phyloP scores from a whole-genome alignment of 1,140 invertebrate genomes.

The Onthophagus taurus region DNA sequence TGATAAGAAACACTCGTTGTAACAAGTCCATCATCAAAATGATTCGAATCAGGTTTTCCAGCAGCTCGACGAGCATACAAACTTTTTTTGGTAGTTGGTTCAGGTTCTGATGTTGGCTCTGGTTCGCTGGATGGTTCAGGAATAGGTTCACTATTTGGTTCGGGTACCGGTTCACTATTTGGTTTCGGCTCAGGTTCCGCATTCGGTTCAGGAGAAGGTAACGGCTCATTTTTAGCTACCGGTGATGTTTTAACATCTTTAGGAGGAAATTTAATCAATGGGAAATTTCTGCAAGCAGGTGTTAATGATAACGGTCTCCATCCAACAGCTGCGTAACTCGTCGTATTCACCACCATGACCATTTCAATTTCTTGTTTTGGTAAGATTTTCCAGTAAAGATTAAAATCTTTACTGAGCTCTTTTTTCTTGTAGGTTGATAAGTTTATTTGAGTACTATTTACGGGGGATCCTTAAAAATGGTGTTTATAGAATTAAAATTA shows the following conservation, averaged over 20 bases:
- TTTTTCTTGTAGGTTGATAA: constrained; percentile 56
- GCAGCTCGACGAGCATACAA: constrained; percentile 39
- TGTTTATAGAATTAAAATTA: neutral
- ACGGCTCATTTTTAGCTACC: constrained; percentile 37
- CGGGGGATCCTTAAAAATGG: constrained; percentile 47
- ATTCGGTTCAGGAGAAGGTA: constrained; percentile 29
- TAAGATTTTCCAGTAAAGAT: constrained; percentile 74
- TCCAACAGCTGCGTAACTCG: constrained; percentile 76
- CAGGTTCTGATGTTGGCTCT: constrained; percentile 17
- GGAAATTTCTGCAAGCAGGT: constrained; percentile 66
- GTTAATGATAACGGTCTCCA: constrained; percentile 68
- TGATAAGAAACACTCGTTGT: constrained; percentile 50
- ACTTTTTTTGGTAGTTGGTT: constrained; percentile 29
- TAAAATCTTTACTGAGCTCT: constrained; percentile 60
- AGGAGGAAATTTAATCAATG: constrained; percentile 41
- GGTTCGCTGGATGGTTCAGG: constrained; percentile 18
- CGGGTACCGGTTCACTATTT: constrained; percentile 34
- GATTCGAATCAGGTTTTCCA: constrained; percentile 28
- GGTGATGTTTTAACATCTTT: constrained; percentile 37
- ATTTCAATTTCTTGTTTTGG: constrained; percentile 78
- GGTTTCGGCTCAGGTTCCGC: constrained; percentile 34
- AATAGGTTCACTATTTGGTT: constrained; percentile 8
- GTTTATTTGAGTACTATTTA: constrained; percentile 55
- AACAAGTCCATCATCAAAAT: constrained; percentile 42
- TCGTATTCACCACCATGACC: constrained; percentile 71